phyloP scores from a whole-genome alignment of 2,888 invertebrate species.

The Ypsolopha sequella region DNA sequence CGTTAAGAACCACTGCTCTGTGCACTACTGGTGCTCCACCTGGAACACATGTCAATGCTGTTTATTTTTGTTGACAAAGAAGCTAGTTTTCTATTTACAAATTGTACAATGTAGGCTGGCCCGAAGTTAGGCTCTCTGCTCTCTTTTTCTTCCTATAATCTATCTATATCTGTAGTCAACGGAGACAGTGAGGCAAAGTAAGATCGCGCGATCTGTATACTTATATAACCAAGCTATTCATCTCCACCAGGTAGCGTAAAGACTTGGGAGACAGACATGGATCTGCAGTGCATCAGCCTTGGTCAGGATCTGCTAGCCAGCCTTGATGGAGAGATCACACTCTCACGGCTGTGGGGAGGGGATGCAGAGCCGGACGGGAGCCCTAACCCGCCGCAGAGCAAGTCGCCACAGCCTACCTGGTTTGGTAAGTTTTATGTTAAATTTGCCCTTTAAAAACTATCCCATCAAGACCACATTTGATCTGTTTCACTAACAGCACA shows the following conservation, averaged over 20 bases:
- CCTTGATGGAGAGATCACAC: slow-evolving; percentile 56
- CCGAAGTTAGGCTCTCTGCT: too few relatives aligned
- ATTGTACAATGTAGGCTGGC: too few relatives aligned
- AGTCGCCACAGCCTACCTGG: slow-evolving; percentile 52
- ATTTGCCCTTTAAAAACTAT: background rate
- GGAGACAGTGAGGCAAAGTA: too few relatives aligned
- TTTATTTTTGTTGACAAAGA: too few relatives aligned
- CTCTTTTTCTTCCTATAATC: too few relatives aligned
- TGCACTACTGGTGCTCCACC: too few relatives aligned
- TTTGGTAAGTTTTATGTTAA: slow-evolving; percentile 35
- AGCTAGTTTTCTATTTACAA: too few relatives aligned
- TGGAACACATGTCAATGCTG: too few relatives aligned
- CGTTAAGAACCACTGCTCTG: too few relatives aligned
- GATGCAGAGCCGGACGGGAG: slow-evolving; percentile 37
- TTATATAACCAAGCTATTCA: too few relatives aligned
- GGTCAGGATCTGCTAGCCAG: slow-evolving; percentile 72
- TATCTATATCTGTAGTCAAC: too few relatives aligned
- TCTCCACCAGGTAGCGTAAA: slow-evolving; percentile 48
- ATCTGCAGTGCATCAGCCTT: slow-evolving; percentile 72
- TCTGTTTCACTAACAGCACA: background rate
- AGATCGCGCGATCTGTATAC: too few relatives aligned
- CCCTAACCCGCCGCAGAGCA: slow-evolving; percentile 35
- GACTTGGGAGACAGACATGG: slow-evolving; percentile 73
- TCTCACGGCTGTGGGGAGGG: slow-evolving; percentile 59
- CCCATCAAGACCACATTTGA: background rate